Base-by-base conservation (phyloP, 2,113 vertebrate species). In the Rhinolophus sinicus region DNA sequence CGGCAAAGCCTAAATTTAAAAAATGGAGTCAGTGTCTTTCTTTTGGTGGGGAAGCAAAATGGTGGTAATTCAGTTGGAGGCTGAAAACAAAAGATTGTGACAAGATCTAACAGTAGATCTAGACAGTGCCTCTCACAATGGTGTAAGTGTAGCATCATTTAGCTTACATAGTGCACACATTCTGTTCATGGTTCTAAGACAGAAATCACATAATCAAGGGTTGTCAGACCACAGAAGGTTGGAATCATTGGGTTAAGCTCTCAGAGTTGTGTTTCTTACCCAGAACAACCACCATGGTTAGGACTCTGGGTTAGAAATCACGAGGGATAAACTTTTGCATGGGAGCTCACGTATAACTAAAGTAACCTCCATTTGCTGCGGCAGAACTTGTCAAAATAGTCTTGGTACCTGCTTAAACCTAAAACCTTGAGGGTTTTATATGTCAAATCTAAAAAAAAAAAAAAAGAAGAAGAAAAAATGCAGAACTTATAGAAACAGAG, bases 1-100 rank as follows among this genome's bases (percentile, higher is more conserved):
- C n/a, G 47, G 52, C 8, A 88, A 93, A 95, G 26, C 5, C 30
- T 80, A 95, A 95, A 95, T 76, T 78, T 54, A 95, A 95, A 67
- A 78, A 52, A 58, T 64, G n/a, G 60, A 96, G 44, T 35, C 14
- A 73, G 54, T 14, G 2, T 72, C 44, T 95, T 92, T 87, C 64
- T 65, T 92, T 94, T 58, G 24, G 6, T 75, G 62, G 50, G 54
- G 26, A 87, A 26, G n/a, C 15, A 88, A 6, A 91, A 78, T 40
- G 84, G 18, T 75, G 54, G 5, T 40, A 54, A 84, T 80, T 86
- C n/a, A 28, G 9, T 15, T 70, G 69, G 24, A 89, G 22, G n/a
- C 6, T 70, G 38, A 86, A 44, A 88, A 91, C 58, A 69, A 89
- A 96, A 12, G 5, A 62, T 72, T 83, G 73, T 94, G 70, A 62